These are phyloP conservation scores for Stichopus horrens DNA, from an alignment of 53 echinoderm and acorn worm species.

Conservation along the genomic window DNA sequence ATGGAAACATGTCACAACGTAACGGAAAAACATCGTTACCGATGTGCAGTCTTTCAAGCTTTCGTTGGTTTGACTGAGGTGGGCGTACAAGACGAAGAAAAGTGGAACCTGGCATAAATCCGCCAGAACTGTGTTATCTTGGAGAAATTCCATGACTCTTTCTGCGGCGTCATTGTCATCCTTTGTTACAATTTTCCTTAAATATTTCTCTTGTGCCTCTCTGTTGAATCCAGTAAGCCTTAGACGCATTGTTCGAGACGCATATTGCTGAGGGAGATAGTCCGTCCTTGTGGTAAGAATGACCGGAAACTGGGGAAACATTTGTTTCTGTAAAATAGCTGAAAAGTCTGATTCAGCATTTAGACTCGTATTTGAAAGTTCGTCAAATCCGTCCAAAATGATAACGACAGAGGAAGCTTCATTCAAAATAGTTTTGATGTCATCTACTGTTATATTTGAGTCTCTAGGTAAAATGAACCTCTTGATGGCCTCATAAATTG, in stretches of 20 bases:
- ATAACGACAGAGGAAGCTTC: background rate
- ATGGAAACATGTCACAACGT: background rate
- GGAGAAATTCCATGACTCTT: background rate
- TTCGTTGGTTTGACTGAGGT: background rate
- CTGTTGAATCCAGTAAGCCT: background rate
- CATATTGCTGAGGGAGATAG: background rate
- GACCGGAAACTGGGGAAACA: background rate
- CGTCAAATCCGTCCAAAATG: background rate
- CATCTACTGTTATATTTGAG: background rate
- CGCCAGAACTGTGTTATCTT: background rate
- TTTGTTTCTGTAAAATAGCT: background rate
- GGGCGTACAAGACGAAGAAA: background rate
- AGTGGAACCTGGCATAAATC: background rate
- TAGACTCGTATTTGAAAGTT: background rate
- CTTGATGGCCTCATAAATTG: background rate
- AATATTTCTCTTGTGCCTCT: background rate
- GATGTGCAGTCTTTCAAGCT: background rate
- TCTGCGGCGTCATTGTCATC: background rate
- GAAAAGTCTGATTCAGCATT: background rate
- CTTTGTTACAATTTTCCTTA: background rate
- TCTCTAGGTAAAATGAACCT: background rate
- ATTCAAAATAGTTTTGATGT: background rate
- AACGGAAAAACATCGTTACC: background rate
- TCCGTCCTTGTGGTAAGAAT: background rate
- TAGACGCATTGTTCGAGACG: background rate